These are phyloP conservation scores for Eulemur coronatus DNA, from an alignment of 2,797 vertebrate genomes.

Conservation along the genomic window DNA sequence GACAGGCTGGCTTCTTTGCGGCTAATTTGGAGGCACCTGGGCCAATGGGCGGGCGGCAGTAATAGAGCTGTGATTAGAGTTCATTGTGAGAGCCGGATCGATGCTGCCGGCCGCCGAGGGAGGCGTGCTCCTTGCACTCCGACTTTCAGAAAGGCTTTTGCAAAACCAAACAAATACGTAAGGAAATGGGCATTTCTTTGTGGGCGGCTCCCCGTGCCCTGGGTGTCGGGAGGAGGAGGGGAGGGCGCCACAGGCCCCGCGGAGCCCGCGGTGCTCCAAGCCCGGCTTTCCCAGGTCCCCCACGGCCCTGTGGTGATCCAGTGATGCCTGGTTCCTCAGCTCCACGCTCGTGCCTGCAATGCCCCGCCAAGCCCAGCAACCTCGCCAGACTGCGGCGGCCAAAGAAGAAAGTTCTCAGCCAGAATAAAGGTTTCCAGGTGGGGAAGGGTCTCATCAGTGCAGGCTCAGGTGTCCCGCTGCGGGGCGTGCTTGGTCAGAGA, in stretches of 20 bases:
- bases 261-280: not conserved
- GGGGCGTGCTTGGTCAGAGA: slow-evolving; percentile 56
- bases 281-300: fast-evolving
- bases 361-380: not conserved
- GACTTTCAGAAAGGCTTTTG: not conserved
- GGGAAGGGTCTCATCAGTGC: not conserved
- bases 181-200: slow-evolving; percentile 31
- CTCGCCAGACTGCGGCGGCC: fast-evolving
- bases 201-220: not conserved
- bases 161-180: slow-evolving; percentile 11
- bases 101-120: slow-evolving; percentile 78
- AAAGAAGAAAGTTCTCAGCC: fast-evolving
- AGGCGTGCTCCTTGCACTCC: slow-evolving; percentile 67
- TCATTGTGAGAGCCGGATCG: slow-evolving; percentile 93
- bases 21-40: slow-evolving; percentile 89
- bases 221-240: not conserved
- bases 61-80: slow-evolving; percentile 97
- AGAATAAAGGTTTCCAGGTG: not conserved
- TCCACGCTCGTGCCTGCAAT: fast-evolving
- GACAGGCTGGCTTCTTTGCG: slow-evolving; percentile 90
- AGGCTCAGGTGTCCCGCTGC: not conserved
- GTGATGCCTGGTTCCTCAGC: not conserved
- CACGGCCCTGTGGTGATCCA: fast-evolving
- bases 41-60: slow-evolving; percentile 87
- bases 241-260: not conserved